These are phyloP conservation scores for Napeogenes inachia DNA, from an alignment of 2,888 invertebrate species.

Conservation along the genomic window DNA sequence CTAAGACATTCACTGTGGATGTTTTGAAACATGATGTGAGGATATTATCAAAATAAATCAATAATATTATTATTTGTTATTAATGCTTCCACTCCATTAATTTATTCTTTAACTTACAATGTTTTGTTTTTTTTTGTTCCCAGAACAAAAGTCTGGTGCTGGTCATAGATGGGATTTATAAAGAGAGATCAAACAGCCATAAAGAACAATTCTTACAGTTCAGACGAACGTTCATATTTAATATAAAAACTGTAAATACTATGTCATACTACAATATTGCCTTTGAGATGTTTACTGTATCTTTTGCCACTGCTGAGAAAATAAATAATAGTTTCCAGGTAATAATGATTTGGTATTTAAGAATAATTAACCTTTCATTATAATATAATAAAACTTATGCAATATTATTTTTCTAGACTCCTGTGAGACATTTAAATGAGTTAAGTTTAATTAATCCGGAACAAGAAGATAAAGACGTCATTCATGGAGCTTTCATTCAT, in stretches of 20 bases:
- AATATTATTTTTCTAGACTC: slow-evolving; percentile 42
- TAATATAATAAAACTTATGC: not conserved
- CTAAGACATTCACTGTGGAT: slow-evolving; percentile 56
- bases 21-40: slow-evolving; percentile 58
- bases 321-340: slow-evolving; percentile 53
- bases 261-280: slow-evolving; percentile 42
- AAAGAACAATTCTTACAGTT: slow-evolving; percentile 42
- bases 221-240: slow-evolving; percentile 55
- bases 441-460: slow-evolving; percentile 49
- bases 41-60: not conserved
- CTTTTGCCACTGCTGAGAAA: slow-evolving; percentile 42
- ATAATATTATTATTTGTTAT: too few relatives aligned
- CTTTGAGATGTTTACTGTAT: slow-evolving; percentile 50
- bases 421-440: slow-evolving; percentile 47
- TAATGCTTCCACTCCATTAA: too few relatives aligned
- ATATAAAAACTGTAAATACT: slow-evolving; percentile 21
- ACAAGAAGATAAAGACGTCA: slow-evolving; percentile 44
- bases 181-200: slow-evolving; percentile 35
- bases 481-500: slow-evolving; percentile 52
- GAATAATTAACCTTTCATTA: not conserved
- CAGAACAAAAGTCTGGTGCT: slow-evolving; percentile 48
- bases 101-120: not conserved
- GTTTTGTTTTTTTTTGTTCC: slow-evolving; percentile 28
- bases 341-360: slow-evolving; percentile 14
- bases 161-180: slow-evolving; percentile 55